These are phyloP conservation scores for Brenthis hecate DNA, from an alignment of 2,888 invertebrate species.

Conservation along the genomic window DNA sequence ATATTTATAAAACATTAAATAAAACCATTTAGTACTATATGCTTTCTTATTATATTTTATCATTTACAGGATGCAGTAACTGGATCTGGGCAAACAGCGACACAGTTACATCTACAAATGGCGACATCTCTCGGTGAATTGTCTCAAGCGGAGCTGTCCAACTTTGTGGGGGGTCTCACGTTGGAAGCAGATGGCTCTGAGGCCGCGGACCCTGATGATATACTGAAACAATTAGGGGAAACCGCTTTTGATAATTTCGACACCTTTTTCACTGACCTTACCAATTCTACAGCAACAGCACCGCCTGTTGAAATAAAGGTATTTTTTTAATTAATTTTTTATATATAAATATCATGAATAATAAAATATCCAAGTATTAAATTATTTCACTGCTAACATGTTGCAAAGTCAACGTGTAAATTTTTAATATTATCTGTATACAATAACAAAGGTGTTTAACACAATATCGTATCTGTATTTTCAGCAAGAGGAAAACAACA, in stretches of 20 bases:
- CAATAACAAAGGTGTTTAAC: background rate
- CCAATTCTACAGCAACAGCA: conserved; percentile 84
- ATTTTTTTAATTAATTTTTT: background rate
- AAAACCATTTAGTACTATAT: background rate
- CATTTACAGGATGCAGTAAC: conserved; percentile 84
- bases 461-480: conserved; percentile 43
- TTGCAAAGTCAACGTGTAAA: too few relatives aligned
- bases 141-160: conserved; percentile 87
- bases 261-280: conserved; percentile 90
- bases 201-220: conserved; percentile 87
- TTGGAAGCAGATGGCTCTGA: conserved; percentile 70
- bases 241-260: conserved; percentile 93
- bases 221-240: conserved; percentile 91
- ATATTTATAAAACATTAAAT: conserved; percentile 1
- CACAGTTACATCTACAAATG: conserved; percentile 75
- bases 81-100: conserved; percentile 79
- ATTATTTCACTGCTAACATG: background rate
- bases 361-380: too few relatives aligned
- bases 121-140: conserved; percentile 84
- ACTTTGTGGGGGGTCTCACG: conserved; percentile 84
- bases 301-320: conserved; percentile 87
- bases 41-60: conserved; percentile 19
- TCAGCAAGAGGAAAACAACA: conserved; percentile 82
- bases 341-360: too few relatives aligned
- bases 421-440: background rate